phyloP scores from a whole-genome alignment of 2,888 invertebrate genomes.

The Plebejus anna region DNA sequence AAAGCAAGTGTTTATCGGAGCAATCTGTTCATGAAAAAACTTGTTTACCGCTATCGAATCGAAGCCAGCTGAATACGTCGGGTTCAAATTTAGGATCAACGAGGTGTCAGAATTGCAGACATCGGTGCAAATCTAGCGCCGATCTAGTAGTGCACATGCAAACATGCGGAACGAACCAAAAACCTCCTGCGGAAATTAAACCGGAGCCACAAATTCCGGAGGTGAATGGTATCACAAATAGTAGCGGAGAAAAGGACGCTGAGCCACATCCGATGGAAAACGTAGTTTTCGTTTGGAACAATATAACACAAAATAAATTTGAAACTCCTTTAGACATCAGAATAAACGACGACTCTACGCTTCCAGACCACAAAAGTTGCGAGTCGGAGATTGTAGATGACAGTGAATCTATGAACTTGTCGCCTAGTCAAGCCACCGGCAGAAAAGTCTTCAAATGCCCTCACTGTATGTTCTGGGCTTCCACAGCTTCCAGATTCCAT shows the following conservation, averaged over 20 bases:
- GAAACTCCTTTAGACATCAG: constrained; percentile 66
- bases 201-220: constrained; percentile 56
- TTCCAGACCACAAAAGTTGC: constrained; percentile 58
- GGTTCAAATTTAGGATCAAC: constrained; percentile 82
- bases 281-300: constrained; percentile 90
- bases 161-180: constrained; percentile 81
- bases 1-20: constrained; percentile 90
- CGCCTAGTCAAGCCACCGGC: constrained; percentile 81
- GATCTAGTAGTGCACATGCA: constrained; percentile 88
- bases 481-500: constrained; percentile 95
- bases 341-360: constrained; percentile 70
- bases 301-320: constrained; percentile 72
- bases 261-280: constrained; percentile 89
- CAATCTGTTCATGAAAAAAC: constrained; percentile 88
- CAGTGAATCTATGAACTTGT: constrained; percentile 81
- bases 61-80: constrained; percentile 57
- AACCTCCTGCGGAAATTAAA: constrained; percentile 45
- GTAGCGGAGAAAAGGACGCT: constrained; percentile 56
- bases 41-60: constrained; percentile 77
- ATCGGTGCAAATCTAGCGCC: constrained; percentile 90
- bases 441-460: constrained; percentile 95
- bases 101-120: constrained; percentile 91
- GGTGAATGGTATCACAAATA: constrained; percentile 53
- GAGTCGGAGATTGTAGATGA: constrained; percentile 64
- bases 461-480: constrained; percentile 95